Base-by-base conservation (phyloP, 2,113 vertebrate genomes). In the Protobothrops mucrosquamatus region DNA sequence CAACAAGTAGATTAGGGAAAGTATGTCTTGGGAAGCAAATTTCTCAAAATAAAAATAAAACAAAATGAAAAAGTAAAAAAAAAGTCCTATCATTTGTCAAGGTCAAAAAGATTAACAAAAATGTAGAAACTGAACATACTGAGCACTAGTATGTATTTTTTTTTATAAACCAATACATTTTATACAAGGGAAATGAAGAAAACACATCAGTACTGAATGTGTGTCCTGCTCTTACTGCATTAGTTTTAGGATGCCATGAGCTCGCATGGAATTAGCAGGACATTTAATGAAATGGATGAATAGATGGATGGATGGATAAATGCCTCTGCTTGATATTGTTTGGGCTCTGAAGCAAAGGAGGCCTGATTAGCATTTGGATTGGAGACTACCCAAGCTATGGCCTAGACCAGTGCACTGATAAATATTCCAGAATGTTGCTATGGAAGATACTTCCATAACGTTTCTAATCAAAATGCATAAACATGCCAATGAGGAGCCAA, bases 141-240 rank as follows among this genome's bases (percentile, higher is more conserved):
- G n/a, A 43, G 34, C 34, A 6, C 74, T 81, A 43, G 34, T 81
- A 22, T 81, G 7, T 90, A 1, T 90, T 46, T 87, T 90, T 46
- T 64, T 85, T 56, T 54, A 43, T 81, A 43, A 81, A 81, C 18
- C 74, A 81, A 43, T 39, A 81, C 34, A 81, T 43, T 74, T 91
- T 94, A 93, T 86, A 94, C 46, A 94, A 55, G 93, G 52, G 74
- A 24, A 23, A 92, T 93, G 34, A 85, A 93, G 86, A 48, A 93
- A 93, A 1, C 1, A n/a, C 18, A 93, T 34, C 95, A 51, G 29
- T 93, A 81, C 14, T 55, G 74, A 91, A 89, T 87, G 29, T 12
- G 90, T 93, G 39, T 94, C 92, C 43, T 88, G 18, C 8, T 92
- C 9, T 26, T 39, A 61, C 91, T 89, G 64, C 0, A 51, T 9